A percentile compares a stretch with the other conserved stretches of the same genome.
Evolutionary conservation across 2,888 invertebrate genomes (phyloP).

Genomic region (Gerris lacustris): DNA sequence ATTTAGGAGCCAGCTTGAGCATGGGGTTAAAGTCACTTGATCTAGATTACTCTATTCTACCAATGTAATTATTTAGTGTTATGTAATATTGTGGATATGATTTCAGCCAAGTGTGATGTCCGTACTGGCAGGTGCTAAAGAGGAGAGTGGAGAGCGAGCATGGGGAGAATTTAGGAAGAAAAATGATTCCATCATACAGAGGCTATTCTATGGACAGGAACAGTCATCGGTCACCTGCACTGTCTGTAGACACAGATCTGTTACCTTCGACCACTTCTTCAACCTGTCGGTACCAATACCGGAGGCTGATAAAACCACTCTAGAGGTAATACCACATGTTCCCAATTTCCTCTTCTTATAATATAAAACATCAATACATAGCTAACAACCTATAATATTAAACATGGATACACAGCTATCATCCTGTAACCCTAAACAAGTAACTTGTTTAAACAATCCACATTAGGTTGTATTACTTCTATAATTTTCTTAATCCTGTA

Average conservation of each 20-base stretch:
- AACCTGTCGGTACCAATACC: conserved; percentile 72
- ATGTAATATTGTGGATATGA: too few relatives aligned
- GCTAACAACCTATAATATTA: too few relatives aligned
- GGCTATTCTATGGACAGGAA: conserved; percentile 76
- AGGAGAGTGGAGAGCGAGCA: conserved; percentile 43
- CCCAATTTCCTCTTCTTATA: too few relatives aligned
- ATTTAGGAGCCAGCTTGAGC: too few relatives aligned
- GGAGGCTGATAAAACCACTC: conserved; percentile 30
- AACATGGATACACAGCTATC: too few relatives aligned
- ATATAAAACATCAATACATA: too few relatives aligned
- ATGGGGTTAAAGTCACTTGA: too few relatives aligned
- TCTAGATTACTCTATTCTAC: too few relatives aligned
- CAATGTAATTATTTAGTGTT: too few relatives aligned
- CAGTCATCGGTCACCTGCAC: conserved; percentile 67
- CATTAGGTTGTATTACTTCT: too few relatives aligned
- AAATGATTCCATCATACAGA: conserved; percentile 58
- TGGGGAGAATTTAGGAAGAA: conserved; percentile 60
- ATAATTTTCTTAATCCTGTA: too few relatives aligned
- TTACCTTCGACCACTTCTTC: conserved; percentile 77
- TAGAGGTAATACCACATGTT: conserved; percentile 21
- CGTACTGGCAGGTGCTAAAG: conserved; percentile 34
- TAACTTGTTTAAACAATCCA: too few relatives aligned
- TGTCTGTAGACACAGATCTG: conserved; percentile 59
- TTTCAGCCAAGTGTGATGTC: conserved; percentile 30
- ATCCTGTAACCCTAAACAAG: not conserved